These are phyloP conservation scores for Crotalus horridus DNA, from an alignment of 2,113 vertebrate species.

Conservation along the genomic window DNA sequence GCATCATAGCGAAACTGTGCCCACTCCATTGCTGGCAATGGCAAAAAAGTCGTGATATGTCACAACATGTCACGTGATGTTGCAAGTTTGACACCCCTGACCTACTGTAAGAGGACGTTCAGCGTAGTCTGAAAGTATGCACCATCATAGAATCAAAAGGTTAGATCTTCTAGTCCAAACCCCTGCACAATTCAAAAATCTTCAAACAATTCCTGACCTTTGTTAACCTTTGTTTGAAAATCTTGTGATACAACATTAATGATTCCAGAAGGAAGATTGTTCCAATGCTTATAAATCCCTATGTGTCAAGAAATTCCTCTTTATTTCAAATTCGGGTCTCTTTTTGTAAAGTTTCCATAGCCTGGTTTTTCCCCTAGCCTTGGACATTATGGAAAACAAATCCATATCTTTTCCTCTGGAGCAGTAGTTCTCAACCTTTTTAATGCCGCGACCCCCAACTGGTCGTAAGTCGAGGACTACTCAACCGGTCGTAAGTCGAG, in stretches of 20 bases:
- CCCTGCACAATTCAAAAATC: neutral
- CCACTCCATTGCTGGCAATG: too few species aligned
- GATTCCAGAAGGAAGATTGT: neutral
- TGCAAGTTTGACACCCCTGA: too few species aligned
- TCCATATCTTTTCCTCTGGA: neutral
- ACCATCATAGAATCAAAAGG: neutral
- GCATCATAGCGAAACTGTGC: too few species aligned
- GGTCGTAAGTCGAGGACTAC: too few species aligned
- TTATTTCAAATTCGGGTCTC: neutral
- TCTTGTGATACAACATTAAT: neutral
- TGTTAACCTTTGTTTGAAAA: neutral
- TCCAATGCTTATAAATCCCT: neutral
- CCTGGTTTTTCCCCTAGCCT: neutral
- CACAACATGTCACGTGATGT: too few species aligned
- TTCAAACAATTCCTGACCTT: neutral
- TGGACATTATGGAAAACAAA: neutral
- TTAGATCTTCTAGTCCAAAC: neutral
- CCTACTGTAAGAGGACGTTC: neutral
- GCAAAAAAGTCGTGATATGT: too few species aligned
- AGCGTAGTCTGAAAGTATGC: neutral
- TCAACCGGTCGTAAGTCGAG: too few species aligned
- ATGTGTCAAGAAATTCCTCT: neutral
- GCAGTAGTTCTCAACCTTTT: neutral
- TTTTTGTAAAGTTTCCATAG: neutral
- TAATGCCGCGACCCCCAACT: too few species aligned